These are phyloP conservation scores for Polydrusus pterygomalis DNA, from an alignment of 2,888 invertebrate genomes.

Conservation along the genomic window DNA sequence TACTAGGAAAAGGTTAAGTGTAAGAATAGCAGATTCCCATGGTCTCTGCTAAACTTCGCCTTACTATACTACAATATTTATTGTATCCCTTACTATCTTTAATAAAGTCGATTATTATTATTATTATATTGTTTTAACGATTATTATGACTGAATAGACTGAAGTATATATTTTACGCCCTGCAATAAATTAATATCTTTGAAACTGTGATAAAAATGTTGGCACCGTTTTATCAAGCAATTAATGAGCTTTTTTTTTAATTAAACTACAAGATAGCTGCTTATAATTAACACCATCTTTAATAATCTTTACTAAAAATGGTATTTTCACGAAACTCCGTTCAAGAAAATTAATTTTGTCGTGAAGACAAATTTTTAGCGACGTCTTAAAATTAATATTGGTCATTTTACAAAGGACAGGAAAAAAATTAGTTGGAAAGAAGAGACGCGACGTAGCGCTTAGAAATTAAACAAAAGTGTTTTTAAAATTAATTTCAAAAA, in stretches of 20 bases:
- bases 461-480: background rate
- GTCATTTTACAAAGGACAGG: constrained; percentile 3
- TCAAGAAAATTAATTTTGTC: constrained; percentile 16
- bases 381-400: constrained; percentile 16
- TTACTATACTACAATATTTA: too few relatives aligned
- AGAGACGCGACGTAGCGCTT: background rate
- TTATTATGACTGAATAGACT: too few relatives aligned
- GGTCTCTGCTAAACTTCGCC: too few relatives aligned
- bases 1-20: too few relatives aligned
- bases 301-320: constrained; percentile 18
- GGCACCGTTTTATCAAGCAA: constrained; percentile 3
- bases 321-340: constrained; percentile 5
- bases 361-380: constrained; percentile 16
- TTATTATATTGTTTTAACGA: too few relatives aligned
- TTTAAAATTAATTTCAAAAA: background rate
- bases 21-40: too few relatives aligned
- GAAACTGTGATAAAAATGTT: background rate
- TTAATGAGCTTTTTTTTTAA: constrained; percentile 9
- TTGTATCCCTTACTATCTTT: too few relatives aligned
- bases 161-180: background rate
- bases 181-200: background rate
- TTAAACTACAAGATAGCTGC: constrained; percentile 16
- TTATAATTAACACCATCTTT: constrained; percentile 8
- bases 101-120: too few relatives aligned
- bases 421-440: constrained; percentile 2